Conservation (phyloP, 2,113 vertebrate genomes). For the Triplophysa siluroides region DNA sequence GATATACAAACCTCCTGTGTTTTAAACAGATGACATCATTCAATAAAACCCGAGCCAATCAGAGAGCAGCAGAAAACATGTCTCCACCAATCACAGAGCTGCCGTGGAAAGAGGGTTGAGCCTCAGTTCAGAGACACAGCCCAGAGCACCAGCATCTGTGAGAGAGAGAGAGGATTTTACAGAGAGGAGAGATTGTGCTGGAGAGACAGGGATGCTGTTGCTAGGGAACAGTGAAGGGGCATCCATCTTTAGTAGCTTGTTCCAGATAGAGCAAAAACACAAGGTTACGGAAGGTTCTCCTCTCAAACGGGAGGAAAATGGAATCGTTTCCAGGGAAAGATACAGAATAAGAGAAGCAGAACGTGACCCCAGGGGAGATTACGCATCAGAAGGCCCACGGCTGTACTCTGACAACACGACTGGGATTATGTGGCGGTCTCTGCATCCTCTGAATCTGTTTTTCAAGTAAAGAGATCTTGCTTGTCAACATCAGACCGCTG, state of each 20-base stretch:
- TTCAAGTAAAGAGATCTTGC: not conserved
- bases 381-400: constrained; percentile 5
- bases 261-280: constrained; percentile 28
- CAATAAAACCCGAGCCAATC: constrained; percentile 37
- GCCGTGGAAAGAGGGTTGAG: constrained; percentile 30
- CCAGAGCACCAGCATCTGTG: constrained; percentile 61
- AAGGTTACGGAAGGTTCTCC: not conserved
- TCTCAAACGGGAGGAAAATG: constrained; percentile 3
- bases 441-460: not conserved
- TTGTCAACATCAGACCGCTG: not conserved
- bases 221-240: constrained; percentile 69
- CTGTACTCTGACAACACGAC: not conserved
- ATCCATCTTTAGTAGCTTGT: constrained; percentile 43
- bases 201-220: constrained; percentile 71
- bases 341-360: not conserved
- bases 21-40: constrained; percentile 50
- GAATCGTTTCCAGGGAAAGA: not conserved
- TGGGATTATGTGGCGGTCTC: constrained; percentile 18
- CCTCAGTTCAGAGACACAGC: constrained; percentile 54
- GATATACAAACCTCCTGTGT: constrained; percentile 25
- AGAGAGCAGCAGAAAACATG: constrained; percentile 29
- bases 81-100: constrained; percentile 39
- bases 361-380: constrained; percentile 31
- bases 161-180: constrained; percentile 57
- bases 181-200: constrained; percentile 43